phyloP scores from a whole-genome alignment of 2,888 invertebrate genomes.

The Pilophorus perplexus region DNA sequence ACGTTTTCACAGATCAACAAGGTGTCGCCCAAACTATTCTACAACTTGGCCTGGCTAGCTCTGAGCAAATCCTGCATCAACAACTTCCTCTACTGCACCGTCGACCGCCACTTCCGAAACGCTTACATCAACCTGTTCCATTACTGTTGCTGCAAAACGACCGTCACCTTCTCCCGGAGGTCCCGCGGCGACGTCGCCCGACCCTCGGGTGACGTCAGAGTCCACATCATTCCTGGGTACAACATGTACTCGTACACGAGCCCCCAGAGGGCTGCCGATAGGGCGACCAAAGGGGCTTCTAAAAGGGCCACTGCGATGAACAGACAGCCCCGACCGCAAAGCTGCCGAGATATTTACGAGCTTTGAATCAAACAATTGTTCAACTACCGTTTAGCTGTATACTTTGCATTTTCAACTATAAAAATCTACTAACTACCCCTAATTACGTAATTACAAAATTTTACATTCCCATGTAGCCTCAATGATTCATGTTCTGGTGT shows the following conservation, averaged over 20 bases:
- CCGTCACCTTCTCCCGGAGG: slow-evolving; percentile 64
- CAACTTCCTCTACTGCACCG: slow-evolving; percentile 63
- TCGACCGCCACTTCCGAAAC: slow-evolving; percentile 67
- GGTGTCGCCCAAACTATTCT: slow-evolving; percentile 59
- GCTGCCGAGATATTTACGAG: slow-evolving; percentile 43
- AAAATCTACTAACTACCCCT: no score
- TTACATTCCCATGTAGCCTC: no score
- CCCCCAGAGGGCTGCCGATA: slow-evolving; percentile 55
- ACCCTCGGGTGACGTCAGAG: slow-evolving; percentile 64
- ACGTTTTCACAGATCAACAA: slow-evolving; percentile 52
- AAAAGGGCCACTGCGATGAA: slow-evolving; percentile 50
- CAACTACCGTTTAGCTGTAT: no score
- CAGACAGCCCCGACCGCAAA: slow-evolving; percentile 50
- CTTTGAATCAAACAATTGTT: slow-evolving; percentile 37
- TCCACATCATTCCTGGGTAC: slow-evolving; percentile 71
- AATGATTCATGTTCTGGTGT: no score
- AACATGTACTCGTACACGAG: slow-evolving; percentile 65
- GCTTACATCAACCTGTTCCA: slow-evolving; percentile 72
- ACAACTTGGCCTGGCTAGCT: slow-evolving; percentile 68
- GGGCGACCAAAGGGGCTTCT: slow-evolving; percentile 46
- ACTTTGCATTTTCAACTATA: no score
- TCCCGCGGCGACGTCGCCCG: slow-evolving; percentile 57
- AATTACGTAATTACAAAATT: no score
- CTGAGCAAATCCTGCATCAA: slow-evolving; percentile 67
- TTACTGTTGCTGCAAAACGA: slow-evolving; percentile 77